phyloP scores from a whole-genome alignment of 2,888 invertebrate genomes.

The Apodemia hepburni region DNA sequence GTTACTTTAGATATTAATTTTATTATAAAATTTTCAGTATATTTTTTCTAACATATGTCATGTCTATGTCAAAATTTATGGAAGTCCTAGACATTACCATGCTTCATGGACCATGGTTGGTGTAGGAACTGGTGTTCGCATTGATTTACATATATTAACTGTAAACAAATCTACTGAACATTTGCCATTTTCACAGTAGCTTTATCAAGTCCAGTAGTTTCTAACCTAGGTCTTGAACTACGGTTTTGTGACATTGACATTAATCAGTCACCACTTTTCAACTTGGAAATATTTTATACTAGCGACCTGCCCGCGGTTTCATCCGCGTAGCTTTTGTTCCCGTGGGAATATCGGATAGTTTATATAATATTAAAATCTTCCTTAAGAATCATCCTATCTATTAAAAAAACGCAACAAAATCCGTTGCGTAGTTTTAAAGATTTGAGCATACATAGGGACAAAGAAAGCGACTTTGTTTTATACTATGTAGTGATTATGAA shows the following conservation, averaged over 20 bases:
- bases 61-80: not conserved
- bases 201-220: not conserved
- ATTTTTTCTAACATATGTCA: not conserved
- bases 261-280: not conserved
- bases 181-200: conserved; percentile 5
- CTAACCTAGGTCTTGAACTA: not conserved
- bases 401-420: too few species aligned
- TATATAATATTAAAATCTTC: too few species aligned
- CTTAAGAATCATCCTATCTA: too few species aligned
- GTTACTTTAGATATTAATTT: too few species aligned
- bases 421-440: too few species aligned
- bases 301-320: too few species aligned
- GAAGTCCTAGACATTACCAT: conserved; percentile 7
- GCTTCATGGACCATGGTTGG: conserved; percentile 17
- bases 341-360: too few species aligned
- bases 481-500: too few species aligned
- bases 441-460: too few species aligned
- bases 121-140: conserved; percentile 23
- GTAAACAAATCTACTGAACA: conserved; percentile 25
- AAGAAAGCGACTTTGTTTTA: too few species aligned
- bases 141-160: conserved; percentile 35
- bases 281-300: not conserved
- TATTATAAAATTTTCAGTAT: too few species aligned
- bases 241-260: not conserved
- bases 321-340: too few species aligned